Evolutionary conservation across 2,888 invertebrate genomes (phyloP), one percentile per base, ranked within the genome.

Genomic region (Reticulitermes lucifugus): DNA sequence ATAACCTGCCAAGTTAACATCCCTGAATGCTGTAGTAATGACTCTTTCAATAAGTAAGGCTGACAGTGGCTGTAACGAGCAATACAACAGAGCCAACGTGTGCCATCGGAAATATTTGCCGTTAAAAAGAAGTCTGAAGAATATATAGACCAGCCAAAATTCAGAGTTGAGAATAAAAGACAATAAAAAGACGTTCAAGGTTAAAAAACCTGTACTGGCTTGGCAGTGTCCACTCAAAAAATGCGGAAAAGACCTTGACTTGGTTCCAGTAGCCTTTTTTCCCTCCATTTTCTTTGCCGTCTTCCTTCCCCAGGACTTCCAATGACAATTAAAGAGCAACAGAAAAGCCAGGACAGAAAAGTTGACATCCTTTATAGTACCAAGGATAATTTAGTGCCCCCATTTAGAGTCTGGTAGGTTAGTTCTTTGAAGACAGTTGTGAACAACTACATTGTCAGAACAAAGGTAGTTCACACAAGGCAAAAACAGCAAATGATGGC

Each of bases 221-320:
- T 77, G n/a, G n/a, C 51, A 77, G 77, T 51, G 77, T 77, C 77
- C 77, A 77, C 77, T 46, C 77, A 77, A 77, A 73, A 77, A 77
- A 77, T 77, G 77, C 77, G 77, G 77, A 77, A 77, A 77, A 51
- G 81, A 46, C 81, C 81, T 81, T 81, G 81, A 70, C 46, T 81
- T 46, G 22, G n/a, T 46, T 77, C 21, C n/a, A 41, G 43, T 25
- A 65, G 65, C 77, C 43, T n/a, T 46, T 77, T 41, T 46, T 12
- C 51, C 35, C 4, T 12, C 46, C 46, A 46, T n/a, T 77, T 77
- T 77, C 46, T 77, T 77, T 75, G 43, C 35, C 35, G 29, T 71
- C 10, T 29, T 25, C 71, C 35, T 71, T 7, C 25, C 25, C 35
- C 25, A 71, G 12, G 2, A 46, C 12, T 6, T 12, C 12, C 29